Percentiles rank a stretch among this genome's conserved stretches.
Evolutionary conservation across 2,888 invertebrate species (phyloP).

Genomic region (Autographa pulchrina): DNA sequence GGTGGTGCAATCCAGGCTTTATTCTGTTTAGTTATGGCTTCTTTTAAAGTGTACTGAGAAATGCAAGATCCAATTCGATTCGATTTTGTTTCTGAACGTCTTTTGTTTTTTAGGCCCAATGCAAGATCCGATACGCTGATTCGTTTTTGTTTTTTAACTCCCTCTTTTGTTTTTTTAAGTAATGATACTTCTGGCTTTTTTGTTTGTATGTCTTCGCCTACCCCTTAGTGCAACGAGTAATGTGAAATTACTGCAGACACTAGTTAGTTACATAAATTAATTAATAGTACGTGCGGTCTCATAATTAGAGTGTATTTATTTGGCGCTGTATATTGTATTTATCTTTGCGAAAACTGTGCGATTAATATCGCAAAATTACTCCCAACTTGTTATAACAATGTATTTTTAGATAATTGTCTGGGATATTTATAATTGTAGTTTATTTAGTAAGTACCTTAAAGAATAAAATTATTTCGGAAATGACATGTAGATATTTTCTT

Average conservation of each 20-base stretch:
- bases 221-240: conserved; percentile 54
- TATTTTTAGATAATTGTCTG: neutral
- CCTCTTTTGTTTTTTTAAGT: neutral
- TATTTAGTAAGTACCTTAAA: too few species aligned
- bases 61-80: too few species aligned
- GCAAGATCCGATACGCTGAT: too few species aligned
- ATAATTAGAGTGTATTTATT: conserved; percentile 68
- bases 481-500: too few species aligned
- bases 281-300: conserved; percentile 69
- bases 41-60: too few species aligned
- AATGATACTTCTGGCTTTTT: conserved; percentile 32
- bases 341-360: conserved; percentile 41
- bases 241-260: conserved; percentile 60
- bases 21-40: neutral
- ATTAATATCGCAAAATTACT: conserved; percentile 24
- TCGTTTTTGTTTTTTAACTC: neutral
- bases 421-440: neutral
- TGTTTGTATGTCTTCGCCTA: neutral
- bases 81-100: too few species aligned
- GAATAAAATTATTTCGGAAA: too few species aligned
- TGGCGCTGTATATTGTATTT: conserved; percentile 45
- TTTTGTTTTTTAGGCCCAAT: too few species aligned
- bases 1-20: neutral
- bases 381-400: conserved; percentile 11
- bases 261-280: conserved; percentile 70